Percentiles rank a stretch among this genome's conserved stretches.
Evolutionary conservation across 2,888 invertebrate genomes (phyloP).

Genomic region (Leptinotarsa rubiginosa): DNA sequence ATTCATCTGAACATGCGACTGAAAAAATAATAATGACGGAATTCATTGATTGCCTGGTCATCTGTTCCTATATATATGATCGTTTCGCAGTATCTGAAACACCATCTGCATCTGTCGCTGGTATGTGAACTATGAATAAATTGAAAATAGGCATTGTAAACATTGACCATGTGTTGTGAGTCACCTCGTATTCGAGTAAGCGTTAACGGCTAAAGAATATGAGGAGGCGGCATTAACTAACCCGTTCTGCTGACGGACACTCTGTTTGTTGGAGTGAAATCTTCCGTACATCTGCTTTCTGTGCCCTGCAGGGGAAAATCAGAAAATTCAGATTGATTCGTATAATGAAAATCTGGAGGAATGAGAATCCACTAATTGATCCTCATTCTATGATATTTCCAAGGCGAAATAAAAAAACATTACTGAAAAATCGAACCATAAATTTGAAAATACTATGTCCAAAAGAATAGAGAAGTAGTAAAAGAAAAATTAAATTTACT

Average conservation of each 20-base stretch:
- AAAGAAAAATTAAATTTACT: too few species aligned
- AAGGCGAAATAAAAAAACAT: too few species aligned
- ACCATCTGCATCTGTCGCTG: constrained; percentile 40
- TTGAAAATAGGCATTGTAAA: constrained; percentile 44
- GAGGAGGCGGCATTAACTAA: constrained; percentile 5
- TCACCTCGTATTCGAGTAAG: constrained; percentile 9
- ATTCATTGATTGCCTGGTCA: constrained; percentile 31
- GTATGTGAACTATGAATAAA: constrained; percentile 41
- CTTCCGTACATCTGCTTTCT: background rate
- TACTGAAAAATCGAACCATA: too few species aligned
- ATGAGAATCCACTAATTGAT: too few species aligned
- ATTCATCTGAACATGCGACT: constrained; percentile 6
- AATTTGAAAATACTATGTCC: too few species aligned
- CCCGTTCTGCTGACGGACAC: constrained; percentile 4
- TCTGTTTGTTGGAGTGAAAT: background rate
- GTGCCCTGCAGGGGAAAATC: background rate
- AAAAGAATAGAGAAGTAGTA: too few species aligned
- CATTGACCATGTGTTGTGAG: constrained; percentile 43
- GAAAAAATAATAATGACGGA: constrained; percentile 10
- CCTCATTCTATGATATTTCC: too few species aligned
- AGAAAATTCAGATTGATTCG: background rate
- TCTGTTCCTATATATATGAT: constrained; percentile 36
- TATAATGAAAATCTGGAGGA: background rate
- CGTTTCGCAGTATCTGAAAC: constrained; percentile 33
- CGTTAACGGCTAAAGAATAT: background rate